These are phyloP conservation scores for Dunckerocampus dactyliophorus DNA, from an alignment of 2,113 vertebrate species.

Conservation along the genomic window DNA sequence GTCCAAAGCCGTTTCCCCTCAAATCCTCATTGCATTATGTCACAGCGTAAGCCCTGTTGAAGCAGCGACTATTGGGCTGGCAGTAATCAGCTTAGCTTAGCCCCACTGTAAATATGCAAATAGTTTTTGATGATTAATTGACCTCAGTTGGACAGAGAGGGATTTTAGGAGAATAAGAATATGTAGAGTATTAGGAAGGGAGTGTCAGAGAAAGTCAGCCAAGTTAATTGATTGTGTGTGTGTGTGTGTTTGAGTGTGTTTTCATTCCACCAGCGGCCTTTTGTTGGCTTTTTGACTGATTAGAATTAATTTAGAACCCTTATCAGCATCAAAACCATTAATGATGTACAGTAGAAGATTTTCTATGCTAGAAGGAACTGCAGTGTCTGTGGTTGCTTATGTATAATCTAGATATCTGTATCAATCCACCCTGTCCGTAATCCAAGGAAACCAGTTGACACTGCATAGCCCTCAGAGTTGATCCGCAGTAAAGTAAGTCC, in stretches of 20 bases:
- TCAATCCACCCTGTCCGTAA: no score
- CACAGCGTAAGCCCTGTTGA: conserved; percentile 57
- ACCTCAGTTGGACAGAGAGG: conserved; percentile 51
- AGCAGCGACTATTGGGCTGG: conserved; percentile 56
- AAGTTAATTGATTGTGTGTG: conserved; percentile 17
- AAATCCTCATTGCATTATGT: conserved; percentile 67
- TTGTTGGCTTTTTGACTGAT: neutral
- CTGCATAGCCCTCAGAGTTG: no score
- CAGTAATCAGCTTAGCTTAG: conserved; percentile 66
- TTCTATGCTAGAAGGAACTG: neutral
- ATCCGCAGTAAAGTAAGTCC: no score
- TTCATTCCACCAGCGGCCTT: neutral
- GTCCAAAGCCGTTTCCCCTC: conserved; percentile 45
- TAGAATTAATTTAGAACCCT: conserved; percentile 4
- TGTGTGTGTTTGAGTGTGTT: neutral
- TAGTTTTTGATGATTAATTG: conserved; percentile 73
- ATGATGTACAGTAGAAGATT: neutral
- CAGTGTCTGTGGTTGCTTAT: neutral
- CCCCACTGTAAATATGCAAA: conserved; percentile 69
- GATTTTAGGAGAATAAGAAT: no score
- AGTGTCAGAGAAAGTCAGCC: conserved; percentile 14
- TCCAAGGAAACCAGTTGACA: no score
- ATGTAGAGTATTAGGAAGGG: no score
- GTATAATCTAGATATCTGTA: neutral
- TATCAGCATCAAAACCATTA: neutral